phyloP scores from a whole-genome alignment of 2,888 invertebrate genomes.

The Polymixis flavicincta region DNA sequence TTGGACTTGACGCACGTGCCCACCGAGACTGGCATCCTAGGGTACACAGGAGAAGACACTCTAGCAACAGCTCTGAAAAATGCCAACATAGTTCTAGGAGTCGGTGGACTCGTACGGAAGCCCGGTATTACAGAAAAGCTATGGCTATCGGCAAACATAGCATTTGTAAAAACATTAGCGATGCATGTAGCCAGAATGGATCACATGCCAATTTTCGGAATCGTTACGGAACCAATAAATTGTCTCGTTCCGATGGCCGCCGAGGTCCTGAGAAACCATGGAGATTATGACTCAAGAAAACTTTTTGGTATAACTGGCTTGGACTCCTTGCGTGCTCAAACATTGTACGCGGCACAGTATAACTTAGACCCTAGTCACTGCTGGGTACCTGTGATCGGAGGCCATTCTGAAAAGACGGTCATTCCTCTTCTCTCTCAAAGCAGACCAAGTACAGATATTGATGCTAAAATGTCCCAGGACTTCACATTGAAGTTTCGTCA shows the following conservation, averaged over 20 bases:
- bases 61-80: conserved; percentile 85
- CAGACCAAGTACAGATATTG: conserved; percentile 87
- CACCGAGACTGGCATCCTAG: conserved; percentile 75
- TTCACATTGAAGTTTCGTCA: conserved; percentile 87
- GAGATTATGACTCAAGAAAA: conserved; percentile 91
- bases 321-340: conserved; percentile 93
- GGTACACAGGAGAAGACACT: conserved; percentile 76
- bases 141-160: conserved; percentile 89
- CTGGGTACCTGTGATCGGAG: conserved; percentile 94
- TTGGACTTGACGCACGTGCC: conserved; percentile 88
- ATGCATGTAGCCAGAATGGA: conserved; percentile 73
- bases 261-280: conserved; percentile 80
- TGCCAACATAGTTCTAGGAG: conserved; percentile 92
- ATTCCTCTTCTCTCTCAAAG: conserved; percentile 94
- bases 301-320: conserved; percentile 94
- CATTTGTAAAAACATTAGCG: conserved; percentile 79
- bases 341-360: conserved; percentile 93
- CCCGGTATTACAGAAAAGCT: conserved; percentile 91
- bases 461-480: conserved; percentile 82
- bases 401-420: conserved; percentile 93
- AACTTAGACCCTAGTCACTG: conserved; percentile 92
- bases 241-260: conserved; percentile 85
- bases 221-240: conserved; percentile 87
- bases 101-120: conserved; percentile 91
- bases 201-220: conserved; percentile 83